phyloP scores from a whole-genome alignment of 2,888 invertebrate species.

The Caenorhabditis japonica region DNA sequence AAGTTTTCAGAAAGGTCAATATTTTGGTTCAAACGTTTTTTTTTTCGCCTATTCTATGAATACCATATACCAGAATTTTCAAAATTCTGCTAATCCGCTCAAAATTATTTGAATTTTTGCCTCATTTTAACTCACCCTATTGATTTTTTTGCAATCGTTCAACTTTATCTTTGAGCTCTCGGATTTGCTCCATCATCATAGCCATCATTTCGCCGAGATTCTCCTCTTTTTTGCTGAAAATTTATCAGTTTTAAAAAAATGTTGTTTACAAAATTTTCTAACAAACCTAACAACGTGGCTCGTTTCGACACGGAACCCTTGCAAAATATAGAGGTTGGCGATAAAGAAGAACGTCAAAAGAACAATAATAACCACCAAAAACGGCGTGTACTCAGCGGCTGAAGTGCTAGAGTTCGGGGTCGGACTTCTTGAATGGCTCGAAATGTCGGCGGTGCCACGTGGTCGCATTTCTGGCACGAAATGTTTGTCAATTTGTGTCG shows the following conservation, averaged over 20 bases:
- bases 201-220: conserved; percentile 22
- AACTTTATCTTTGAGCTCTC: conserved; percentile 27
- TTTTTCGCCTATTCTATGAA: too few species aligned
- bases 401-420: too few species aligned
- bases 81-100: too few species aligned
- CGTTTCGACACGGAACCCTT: conserved; percentile 12
- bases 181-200: conserved; percentile 17
- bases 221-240: conserved; percentile 19
- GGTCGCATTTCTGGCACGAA: too few species aligned
- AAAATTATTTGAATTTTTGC: background rate
- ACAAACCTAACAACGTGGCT: conserved; percentile 5
- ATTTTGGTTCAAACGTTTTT: too few species aligned
- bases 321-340: conserved; percentile 13
- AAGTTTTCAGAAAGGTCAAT: too few species aligned
- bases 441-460: too few species aligned
- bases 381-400: conserved; percentile 16
- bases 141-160: conserved; percentile 9
- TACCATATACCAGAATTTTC: too few species aligned
- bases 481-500: too few species aligned
- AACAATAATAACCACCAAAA: conserved; percentile 11
- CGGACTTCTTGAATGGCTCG: too few species aligned
- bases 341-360: conserved; percentile 14
- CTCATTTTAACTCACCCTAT: conserved; percentile 1
- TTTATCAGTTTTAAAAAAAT: background rate
- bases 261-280: background rate